phyloP scores from a whole-genome alignment of 2,113 vertebrate genomes.

The Solenodon paradoxus region DNA sequence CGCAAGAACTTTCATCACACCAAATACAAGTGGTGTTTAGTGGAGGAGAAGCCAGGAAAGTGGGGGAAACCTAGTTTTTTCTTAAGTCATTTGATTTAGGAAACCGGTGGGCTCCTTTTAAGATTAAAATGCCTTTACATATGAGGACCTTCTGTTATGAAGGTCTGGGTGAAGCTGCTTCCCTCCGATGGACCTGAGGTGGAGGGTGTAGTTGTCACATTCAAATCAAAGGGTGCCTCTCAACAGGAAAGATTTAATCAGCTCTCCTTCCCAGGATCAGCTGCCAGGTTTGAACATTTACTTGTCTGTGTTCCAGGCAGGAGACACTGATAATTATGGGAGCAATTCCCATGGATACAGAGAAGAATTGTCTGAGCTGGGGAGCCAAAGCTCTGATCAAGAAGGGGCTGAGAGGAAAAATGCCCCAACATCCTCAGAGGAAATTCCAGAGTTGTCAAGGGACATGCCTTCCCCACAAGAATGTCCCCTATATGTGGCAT shows the following conservation, averaged over 20 bases:
- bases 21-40: background rate
- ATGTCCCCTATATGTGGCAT: background rate
- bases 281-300: slow-evolving; percentile 78
- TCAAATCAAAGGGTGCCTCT: slow-evolving; percentile 78
- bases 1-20: background rate
- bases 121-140: slow-evolving; percentile 44
- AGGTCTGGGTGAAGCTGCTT: background rate
- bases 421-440: slow-evolving; percentile 54
- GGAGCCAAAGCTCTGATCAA: slow-evolving; percentile 76
- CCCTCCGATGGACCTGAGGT: slow-evolving; percentile 19
- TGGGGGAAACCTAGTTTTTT: background rate
- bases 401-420: slow-evolving; percentile 61
- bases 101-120: background rate
- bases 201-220: slow-evolving; percentile 54
- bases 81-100: background rate
- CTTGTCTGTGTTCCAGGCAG: slow-evolving; percentile 76
- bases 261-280: slow-evolving; percentile 78
- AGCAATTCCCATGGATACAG: slow-evolving; percentile 81
- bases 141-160: background rate
- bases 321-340: slow-evolving; percentile 80
- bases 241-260: slow-evolving; percentile 79
- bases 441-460: slow-evolving; percentile 33
- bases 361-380: slow-evolving; percentile 74
- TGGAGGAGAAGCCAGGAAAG: background rate
- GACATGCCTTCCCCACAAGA: background rate